Base-by-base conservation (phyloP, 2,113 vertebrate genomes). In the Odocoileus virginianus region DNA sequence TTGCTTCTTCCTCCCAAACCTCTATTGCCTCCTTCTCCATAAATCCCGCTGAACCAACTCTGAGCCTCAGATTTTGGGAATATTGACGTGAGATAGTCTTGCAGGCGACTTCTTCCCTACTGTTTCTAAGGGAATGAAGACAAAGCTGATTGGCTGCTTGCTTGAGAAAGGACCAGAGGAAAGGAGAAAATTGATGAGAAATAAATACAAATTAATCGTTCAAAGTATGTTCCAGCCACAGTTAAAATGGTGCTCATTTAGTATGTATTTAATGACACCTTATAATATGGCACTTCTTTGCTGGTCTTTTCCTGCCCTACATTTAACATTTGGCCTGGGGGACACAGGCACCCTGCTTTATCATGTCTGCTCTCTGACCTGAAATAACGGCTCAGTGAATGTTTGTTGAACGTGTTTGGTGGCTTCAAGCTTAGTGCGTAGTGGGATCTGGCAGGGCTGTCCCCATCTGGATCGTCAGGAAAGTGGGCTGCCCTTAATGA, bases 151-250 rank as follows among this genome's bases (percentile, higher is more conserved):
- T 28, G 17, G 28, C n/a, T 23, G 5, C 40, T 60, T 54, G 50
- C 61, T 58, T 60, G 25, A 87, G 28, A 7, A 82, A 28, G 43
- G 50, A 61, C 36, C 40, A 43, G 7, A 83, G 36, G 4, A 87
- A 45, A 83, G 60, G 55, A 82, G 52, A 94, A 87, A 74, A 57
- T 6, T 40, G 17, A 60, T 85, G 88, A 23, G 94, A 92, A 93
- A 58, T 11, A 94, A 84, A 88, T 74, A 36, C 9, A 86, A 94
- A 78, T 57, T 4, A 67, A 91, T 87, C 17, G 11, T 67, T 91
- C 55, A 78, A 60, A 86, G 12, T 57, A 12, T 43, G 36, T 61
- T 40, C 76, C 45, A 61, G 4, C 81, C 81, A 11, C 57, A 61
- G 83, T 30, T 55, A 47, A 96, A 93, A 67, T n/a, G 9, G 54